Conservation (phyloP, 2,888 invertebrate species). For the Morpho achilles region DNA sequence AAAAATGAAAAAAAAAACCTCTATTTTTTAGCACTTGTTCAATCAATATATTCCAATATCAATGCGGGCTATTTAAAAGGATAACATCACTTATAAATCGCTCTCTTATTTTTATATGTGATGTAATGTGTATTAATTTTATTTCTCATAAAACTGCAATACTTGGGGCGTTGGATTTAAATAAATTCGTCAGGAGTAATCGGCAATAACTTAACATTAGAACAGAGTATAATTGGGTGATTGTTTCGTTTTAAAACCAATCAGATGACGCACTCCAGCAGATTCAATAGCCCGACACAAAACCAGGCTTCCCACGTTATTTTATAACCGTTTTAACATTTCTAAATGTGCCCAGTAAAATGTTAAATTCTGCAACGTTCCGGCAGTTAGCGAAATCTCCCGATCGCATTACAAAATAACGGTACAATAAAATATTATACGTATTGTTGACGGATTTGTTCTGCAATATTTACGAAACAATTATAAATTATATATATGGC, state of each 20-base stretch:
- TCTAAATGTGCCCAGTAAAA: conserved; percentile 29
- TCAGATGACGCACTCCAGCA: conserved; percentile 9
- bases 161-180: no score
- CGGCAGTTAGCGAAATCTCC: conserved; percentile 28
- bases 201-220: neutral
- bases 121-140: no score
- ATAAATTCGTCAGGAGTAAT: no score
- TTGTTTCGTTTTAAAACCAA: no score
- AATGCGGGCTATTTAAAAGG: no score
- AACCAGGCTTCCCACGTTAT: conserved; percentile 30
- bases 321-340: conserved; percentile 32
- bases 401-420: conserved; percentile 25
- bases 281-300: conserved; percentile 16
- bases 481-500: neutral
- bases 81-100: no score
- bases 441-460: conserved; percentile 21
- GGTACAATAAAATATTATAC: conserved; percentile 24
- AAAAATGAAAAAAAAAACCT: no score
- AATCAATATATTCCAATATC: no score
- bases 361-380: conserved; percentile 36
- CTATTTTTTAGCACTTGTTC: no score
- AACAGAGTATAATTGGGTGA: no score
- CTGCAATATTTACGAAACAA: conserved; percentile 13
- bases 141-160: no score
- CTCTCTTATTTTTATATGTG: no score